phyloP scores from a whole-genome alignment of 2,888 invertebrate species.

The Ormyrus pomaceus region DNA sequence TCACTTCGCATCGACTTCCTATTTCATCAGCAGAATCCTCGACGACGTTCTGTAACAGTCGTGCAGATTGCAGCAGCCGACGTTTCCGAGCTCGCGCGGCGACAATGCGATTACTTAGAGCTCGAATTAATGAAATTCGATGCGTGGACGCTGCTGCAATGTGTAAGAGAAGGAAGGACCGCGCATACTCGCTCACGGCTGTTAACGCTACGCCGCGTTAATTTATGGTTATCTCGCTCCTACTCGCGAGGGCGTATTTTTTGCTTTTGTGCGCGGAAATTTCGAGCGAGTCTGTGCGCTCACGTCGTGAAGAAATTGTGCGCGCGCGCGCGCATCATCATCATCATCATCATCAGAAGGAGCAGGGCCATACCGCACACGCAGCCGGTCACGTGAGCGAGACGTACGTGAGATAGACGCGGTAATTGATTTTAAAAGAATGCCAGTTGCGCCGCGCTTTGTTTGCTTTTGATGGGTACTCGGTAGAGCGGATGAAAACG shows the following conservation, averaged over 20 bases:
- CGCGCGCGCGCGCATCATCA: constrained; percentile 1
- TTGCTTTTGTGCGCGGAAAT: constrained; percentile 13
- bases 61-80: too few relatives aligned
- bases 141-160: background rate
- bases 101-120: background rate
- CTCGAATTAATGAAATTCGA: constrained; percentile 1
- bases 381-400: background rate
- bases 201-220: constrained; percentile 19
- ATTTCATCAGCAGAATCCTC: too few relatives aligned
- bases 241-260: constrained; percentile 3
- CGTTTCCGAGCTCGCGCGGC: too few relatives aligned
- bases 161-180: background rate
- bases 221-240: constrained; percentile 17
- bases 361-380: background rate
- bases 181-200: background rate
- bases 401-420: background rate
- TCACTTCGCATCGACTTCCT: too few relatives aligned
- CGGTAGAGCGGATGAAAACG: too few relatives aligned
- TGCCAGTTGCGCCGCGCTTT: too few relatives aligned
- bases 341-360: background rate
- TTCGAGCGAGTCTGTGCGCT: background rate
- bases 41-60: too few relatives aligned
- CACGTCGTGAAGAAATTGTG: background rate
- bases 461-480: too few relatives aligned
- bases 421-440: too few relatives aligned